Conservation (phyloP, 2,113 vertebrate species). For the Paracanthobrama guichenoti region DNA sequence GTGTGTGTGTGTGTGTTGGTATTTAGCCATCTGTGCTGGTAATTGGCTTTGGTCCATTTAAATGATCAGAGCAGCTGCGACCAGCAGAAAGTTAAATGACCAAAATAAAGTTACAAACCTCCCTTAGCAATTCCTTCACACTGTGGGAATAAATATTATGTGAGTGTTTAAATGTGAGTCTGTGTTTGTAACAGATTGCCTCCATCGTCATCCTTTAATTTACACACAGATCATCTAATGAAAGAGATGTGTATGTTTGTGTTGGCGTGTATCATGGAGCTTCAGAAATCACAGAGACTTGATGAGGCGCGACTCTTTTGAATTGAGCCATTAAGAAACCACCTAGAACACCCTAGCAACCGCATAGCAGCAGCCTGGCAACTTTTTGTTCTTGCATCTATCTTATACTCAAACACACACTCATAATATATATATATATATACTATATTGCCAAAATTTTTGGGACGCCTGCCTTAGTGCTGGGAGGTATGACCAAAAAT, state of each 20-base stretch:
- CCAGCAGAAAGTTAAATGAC: neutral
- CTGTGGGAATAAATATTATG: neutral
- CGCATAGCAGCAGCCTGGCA: too few relatives aligned
- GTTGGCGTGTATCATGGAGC: too few relatives aligned
- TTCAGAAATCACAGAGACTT: too few relatives aligned
- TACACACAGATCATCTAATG: neutral
- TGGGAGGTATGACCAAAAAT: too few relatives aligned
- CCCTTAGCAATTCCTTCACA: neutral
- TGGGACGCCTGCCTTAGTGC: too few relatives aligned
- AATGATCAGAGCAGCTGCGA: neutral
- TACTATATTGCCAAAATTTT: too few relatives aligned
- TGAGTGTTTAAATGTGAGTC: neutral
- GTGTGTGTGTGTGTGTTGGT: conserved; percentile 26
- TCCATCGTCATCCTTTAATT: neutral
- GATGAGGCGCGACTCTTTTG: too few relatives aligned
- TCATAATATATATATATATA: too few relatives aligned
- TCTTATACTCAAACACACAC: too few relatives aligned
- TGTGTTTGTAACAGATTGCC: neutral
- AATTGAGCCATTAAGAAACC: too few relatives aligned
- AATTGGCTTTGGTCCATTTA: conserved; percentile 9
- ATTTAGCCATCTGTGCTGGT: neutral
- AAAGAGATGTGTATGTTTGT: neutral
- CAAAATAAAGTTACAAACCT: conserved; percentile 9
- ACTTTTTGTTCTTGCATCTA: too few relatives aligned
- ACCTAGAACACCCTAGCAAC: too few relatives aligned